Base-by-base conservation (phyloP, 2,113 vertebrate genomes). In the Nesoenas mayeri region DNA sequence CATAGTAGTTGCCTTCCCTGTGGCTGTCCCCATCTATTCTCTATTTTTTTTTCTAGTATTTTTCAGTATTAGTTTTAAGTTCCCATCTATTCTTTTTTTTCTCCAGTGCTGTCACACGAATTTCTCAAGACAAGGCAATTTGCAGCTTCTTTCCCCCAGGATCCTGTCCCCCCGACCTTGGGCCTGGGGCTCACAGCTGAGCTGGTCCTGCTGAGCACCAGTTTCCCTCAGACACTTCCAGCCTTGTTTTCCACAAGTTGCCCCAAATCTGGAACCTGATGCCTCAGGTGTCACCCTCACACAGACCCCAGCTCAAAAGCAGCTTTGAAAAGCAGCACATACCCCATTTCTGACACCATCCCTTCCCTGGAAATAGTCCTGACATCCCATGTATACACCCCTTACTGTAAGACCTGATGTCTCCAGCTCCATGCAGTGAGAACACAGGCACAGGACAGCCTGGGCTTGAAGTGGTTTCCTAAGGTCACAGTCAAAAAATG, bases 261-360 rank as follows among this genome's bases (percentile, higher is more conserved):
- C 8, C 62, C 15, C 51, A 75, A 22, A 83, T 75, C 16, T 7
- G 0, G 28, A 1, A 2, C 32, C 26, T 31, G 58, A 32, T 58
- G 19, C 50, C 36, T 58, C 61, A 75, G 34, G 26, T 79, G 22
- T 19, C 57, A 57, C 26, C 20, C 24, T 9, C 11, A 40, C 31
- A 9, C 58, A 81, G 32, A 66, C 12, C 15, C 11, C 56, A 79
- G 58, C 58, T 67, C 12, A 69, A 64, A 78, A 73, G 24, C 69
- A 78, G 48, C 48, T 90, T 65, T 81, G 79, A 78, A 69, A 69
- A 73, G 65, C 8, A 11, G 4, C 36, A 6, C 4, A 12, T 31
- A 16, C 22, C 19, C 38, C 22, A 9, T 3, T 3, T 0, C 0
- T 11, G 44, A 34, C 44, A 58, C 38, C 15, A 42, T n/a, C 36